Evolutionary conservation across 1,140 invertebrate genomes (phyloP).

Genomic region (Tetranychus cinnabarinus): DNA sequence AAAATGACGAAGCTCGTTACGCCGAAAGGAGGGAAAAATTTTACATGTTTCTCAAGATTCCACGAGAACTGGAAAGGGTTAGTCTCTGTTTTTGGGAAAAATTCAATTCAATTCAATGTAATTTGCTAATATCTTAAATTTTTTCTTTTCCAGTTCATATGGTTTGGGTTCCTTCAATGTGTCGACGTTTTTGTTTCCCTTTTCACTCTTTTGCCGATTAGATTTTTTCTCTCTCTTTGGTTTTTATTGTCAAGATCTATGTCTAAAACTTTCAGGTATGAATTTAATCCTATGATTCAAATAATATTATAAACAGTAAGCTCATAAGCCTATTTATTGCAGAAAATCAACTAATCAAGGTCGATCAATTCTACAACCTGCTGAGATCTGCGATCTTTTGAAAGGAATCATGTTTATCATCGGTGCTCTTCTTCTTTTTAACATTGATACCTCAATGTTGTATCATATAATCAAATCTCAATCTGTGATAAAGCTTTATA

Average conservation of each 20-base stretch:
- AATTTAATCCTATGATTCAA: neutral
- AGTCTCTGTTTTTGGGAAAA: neutral
- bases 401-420: conserved; percentile 69
- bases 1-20: conserved; percentile 81
- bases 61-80: conserved; percentile 43
- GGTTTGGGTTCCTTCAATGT: conserved; percentile 86
- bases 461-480: conserved; percentile 97
- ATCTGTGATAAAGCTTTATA: conserved; percentile 94
- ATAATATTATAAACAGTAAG: neutral
- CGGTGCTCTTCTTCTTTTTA: conserved; percentile 57
- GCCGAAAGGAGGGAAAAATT: conserved; percentile 79
- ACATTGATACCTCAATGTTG: conserved; percentile 90
- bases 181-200: conserved; percentile 94
- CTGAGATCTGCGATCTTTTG: conserved; percentile 84
- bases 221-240: conserved; percentile 66
- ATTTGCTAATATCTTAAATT: conserved; percentile 1
- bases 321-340: neutral
- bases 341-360: too few species aligned
- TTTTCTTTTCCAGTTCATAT: conserved; percentile 42
- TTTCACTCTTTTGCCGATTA: conserved; percentile 84
- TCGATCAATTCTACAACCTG: conserved; percentile 41
- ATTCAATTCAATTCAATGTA: neutral
- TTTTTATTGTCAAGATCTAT: conserved; percentile 43
- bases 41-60: conserved; percentile 90
- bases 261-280: conserved; percentile 39